Percentiles rank a stretch among this genome's conserved stretches.
Evolutionary conservation across 2,113 vertebrate species (phyloP).

Genomic region (Erythrocercus mccallii): DNA sequence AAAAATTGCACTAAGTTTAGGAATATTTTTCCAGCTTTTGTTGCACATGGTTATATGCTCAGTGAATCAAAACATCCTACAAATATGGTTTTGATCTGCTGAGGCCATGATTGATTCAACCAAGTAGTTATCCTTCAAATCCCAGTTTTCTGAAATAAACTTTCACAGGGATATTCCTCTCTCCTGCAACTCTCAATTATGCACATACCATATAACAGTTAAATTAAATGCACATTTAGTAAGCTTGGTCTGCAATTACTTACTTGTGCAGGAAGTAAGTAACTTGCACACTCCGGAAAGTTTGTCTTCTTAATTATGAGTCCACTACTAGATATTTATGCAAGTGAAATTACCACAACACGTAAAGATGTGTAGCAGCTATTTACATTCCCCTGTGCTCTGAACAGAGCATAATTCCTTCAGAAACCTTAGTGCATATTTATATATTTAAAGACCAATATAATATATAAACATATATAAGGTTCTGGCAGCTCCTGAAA

Average conservation of each 20-base stretch:
- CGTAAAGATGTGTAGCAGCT: not conserved
- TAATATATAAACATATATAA: not conserved
- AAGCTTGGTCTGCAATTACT: not conserved
- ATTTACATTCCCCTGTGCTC: not conserved
- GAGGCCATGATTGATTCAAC: not conserved
- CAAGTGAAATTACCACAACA: not conserved
- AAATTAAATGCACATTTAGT: conserved; percentile 3
- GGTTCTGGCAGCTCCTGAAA: not conserved
- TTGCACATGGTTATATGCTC: not conserved
- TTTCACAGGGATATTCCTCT: not conserved
- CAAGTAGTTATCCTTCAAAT: not conserved
- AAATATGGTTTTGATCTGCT: not conserved
- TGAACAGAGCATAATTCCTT: not conserved
- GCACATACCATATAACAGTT: not conserved
- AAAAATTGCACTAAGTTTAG: not conserved
- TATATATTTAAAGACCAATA: not conserved
- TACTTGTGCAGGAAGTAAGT: not conserved
- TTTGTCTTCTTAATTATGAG: not conserved
- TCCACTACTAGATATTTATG: not conserved
- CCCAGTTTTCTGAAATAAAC: not conserved
- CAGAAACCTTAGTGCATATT: not conserved
- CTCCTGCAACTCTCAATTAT: not conserved
- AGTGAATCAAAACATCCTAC: not conserved
- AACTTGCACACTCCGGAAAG: not conserved
- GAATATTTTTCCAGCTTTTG: not conserved